A percentile compares a stretch with the other conserved stretches of the same genome.
Evolutionary conservation across 2,113 vertebrate genomes (phyloP).

Genomic region (Orcinus orca): DNA sequence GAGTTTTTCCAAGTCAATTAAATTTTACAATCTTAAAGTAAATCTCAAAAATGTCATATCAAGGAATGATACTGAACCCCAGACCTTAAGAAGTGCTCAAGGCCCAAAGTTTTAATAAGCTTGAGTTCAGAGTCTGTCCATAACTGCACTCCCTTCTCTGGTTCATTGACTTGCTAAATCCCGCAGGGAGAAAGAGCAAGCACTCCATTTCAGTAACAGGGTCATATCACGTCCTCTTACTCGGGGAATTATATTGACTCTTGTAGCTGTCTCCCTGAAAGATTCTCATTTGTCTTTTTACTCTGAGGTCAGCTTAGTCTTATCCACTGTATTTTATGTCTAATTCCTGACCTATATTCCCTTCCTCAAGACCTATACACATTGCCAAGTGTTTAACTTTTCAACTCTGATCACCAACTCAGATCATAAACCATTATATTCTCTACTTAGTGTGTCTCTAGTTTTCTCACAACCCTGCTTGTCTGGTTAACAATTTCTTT

Average conservation of each 20-base stretch:
- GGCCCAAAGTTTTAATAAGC: not conserved
- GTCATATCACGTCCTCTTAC: not conserved
- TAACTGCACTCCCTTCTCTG: not conserved
- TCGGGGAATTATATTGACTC: not conserved
- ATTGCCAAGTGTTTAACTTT: not conserved
- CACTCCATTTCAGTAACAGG: not conserved
- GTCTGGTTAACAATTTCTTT: not conserved
- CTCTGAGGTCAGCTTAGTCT: not conserved
- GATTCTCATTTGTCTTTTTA: not conserved
- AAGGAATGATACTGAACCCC: not conserved
- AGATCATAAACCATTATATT: not conserved
- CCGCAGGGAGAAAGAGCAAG: not conserved
- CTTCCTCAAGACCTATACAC: not conserved
- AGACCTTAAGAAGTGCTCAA: not conserved
- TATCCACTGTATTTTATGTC: not conserved
- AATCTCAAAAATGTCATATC: constrained; percentile 30
- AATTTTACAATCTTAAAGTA: not conserved
- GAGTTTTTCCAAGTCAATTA: not conserved
- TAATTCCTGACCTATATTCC: not conserved
- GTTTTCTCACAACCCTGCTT: not conserved
- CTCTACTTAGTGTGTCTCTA: not conserved
- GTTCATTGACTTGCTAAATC: not conserved
- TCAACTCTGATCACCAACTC: not conserved
- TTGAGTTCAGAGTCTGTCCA: not conserved
- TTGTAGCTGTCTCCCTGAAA: not conserved